Evolutionary conservation across 2,888 invertebrate genomes (phyloP), one percentile per base, ranked within the genome.

Genomic region (Philhelius pedissequus): DNA sequence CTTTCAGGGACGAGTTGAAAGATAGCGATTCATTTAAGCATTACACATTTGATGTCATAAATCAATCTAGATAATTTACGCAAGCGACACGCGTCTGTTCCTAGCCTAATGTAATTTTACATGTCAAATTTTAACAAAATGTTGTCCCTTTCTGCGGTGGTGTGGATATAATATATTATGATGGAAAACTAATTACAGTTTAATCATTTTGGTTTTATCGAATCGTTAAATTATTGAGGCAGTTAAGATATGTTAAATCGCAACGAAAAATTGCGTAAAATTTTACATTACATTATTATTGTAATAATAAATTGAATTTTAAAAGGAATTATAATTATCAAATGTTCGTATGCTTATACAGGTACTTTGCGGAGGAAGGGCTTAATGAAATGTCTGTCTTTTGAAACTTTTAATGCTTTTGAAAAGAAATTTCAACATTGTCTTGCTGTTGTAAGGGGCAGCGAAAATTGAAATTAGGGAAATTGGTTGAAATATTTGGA

Each of bases 41-140:
- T 45, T 11, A 48, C 22, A 6, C n/a, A 15, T 6, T 48, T 20
- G 5, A 48, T 48, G 32, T 48, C 20, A 32, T 45, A 30, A 48
- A 64, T 64, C 64, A 64, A 48, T 64, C 7, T 32, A n/a, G 48
- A 48, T 32, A 48, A 18, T 54, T 54, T 32, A 60, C 35, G 5
- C 13, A 13, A 13, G 22, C 3, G 4, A 1, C n/a, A n/a, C n/a
- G n/a, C n/a, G n/a, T n/a, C n/a, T n/a, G n/a, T n/a, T n/a, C n/a
- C n/a, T n/a, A n/a, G n/a, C n/a, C n/a, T n/a, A n/a, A n/a, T n/a
- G n/a, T n/a, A n/a, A n/a, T n/a, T n/a, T n/a, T n/a, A n/a, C n/a
- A n/a, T n/a, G n/a, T n/a, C n/a, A n/a, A n/a, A n/a, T n/a, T n/a
- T n/a, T n/a, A n/a, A n/a, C n/a, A n/a, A n/a, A n/a, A n/a, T n/a